These are phyloP conservation scores for Corella eumyota DNA, from an alignment of 23 tunicate genomes.

Conservation along the genomic window DNA sequence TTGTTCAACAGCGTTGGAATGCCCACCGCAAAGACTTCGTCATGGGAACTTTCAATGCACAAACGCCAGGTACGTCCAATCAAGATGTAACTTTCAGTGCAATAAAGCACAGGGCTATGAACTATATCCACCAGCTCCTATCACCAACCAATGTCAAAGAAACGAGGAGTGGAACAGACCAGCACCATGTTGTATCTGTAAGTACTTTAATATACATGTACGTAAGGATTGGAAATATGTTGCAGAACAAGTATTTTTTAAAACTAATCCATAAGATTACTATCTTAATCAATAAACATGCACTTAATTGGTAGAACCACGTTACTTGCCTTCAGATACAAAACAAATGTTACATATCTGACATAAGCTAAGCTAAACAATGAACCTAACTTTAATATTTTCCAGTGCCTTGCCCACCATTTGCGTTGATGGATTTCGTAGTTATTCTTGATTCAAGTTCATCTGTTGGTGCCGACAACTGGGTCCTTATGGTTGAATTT, in stretches of 20 bases:
- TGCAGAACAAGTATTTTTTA: no score
- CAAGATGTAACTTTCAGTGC: slow-evolving; percentile 15
- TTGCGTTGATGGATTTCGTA: slow-evolving; percentile 4
- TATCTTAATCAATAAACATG: no score
- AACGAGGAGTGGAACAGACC: slow-evolving; percentile 13
- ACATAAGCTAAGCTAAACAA: no score
- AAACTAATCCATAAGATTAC: no score
- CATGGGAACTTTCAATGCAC: slow-evolving; percentile 19
- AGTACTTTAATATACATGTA: slow-evolving; percentile 6
- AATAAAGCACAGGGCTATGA: slow-evolving; percentile 1
- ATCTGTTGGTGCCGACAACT: not conserved
- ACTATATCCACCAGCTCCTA: slow-evolving; percentile 1
- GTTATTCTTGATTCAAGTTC: slow-evolving; percentile 9
- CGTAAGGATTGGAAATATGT: no score
- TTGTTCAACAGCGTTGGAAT: slow-evolving; percentile 16
- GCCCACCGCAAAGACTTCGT: not conserved
- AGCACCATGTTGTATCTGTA: slow-evolving; percentile 20
- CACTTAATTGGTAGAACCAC: no score
- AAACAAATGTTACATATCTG: no score
- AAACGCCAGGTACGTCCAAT: slow-evolving; percentile 22
- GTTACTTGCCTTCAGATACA: no score
- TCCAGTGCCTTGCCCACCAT: slow-evolving; percentile 5
- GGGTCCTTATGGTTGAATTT: not conserved
- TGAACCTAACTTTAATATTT: no score
- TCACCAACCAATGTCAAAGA: not conserved